A percentile compares a stretch with the other conserved stretches of the same genome.
Conservation (phyloP, 2,797 vertebrate genomes). For the Sebastes vulpes region DNA sequence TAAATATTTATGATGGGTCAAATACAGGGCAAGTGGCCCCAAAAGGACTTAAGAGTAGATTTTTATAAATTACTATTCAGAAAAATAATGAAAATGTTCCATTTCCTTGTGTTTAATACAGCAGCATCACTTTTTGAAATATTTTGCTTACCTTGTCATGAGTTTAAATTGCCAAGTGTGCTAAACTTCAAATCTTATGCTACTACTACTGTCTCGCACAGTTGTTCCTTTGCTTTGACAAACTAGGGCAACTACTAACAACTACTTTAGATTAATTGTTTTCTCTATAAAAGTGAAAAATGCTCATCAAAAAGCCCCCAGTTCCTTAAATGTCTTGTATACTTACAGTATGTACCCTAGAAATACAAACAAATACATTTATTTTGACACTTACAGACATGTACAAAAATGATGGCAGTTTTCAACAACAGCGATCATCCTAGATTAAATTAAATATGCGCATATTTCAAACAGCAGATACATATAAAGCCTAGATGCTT, state of each 20-base stretch:
- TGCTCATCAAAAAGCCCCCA: neutral
- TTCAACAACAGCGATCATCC: neutral
- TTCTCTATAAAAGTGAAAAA: neutral
- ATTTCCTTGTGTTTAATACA: neutral
- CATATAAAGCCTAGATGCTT: neutral
- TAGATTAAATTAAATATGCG: slow-evolving; percentile 11
- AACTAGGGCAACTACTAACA: neutral
- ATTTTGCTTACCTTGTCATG: neutral
- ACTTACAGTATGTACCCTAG: neutral
- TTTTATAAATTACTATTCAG: neutral
- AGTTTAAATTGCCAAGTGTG: neutral
- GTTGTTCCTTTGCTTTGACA: neutral
- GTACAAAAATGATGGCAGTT: neutral
- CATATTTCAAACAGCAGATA: neutral
- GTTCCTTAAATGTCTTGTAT: neutral
- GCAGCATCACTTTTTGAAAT: neutral
- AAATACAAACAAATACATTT: slow-evolving; percentile 18
- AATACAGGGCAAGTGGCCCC: neutral
- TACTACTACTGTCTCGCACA: neutral
- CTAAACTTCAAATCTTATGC: neutral
- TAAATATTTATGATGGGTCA: neutral
- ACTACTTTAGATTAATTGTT: neutral
- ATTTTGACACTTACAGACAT: slow-evolving; percentile 25
- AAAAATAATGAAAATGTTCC: neutral
- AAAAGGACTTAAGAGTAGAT: neutral